These are phyloP conservation scores for Athene cunicularia DNA, from an alignment of 2,113 vertebrate genomes.

Conservation along the genomic window DNA sequence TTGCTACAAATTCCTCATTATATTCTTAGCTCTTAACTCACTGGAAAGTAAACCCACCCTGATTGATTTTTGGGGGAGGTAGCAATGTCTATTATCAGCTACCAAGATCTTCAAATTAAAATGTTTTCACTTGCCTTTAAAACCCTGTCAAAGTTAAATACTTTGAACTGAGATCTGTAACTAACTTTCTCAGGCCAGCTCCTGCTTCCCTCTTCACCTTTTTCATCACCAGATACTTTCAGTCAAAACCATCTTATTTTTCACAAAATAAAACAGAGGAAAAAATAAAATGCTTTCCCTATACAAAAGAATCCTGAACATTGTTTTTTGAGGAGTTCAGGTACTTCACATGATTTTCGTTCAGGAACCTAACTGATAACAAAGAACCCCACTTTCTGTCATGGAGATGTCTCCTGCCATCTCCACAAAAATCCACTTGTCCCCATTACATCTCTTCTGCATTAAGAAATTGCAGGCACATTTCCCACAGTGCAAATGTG, in stretches of 20 bases:
- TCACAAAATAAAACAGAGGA: not conserved
- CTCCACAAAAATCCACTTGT: not conserved
- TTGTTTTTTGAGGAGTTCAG: not conserved
- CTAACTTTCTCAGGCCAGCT: not conserved
- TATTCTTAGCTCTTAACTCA: not conserved
- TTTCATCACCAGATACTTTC: not conserved
- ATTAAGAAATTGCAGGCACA: not conserved
- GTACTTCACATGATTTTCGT: not conserved
- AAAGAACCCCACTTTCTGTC: not conserved
- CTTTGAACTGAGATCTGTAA: not conserved
- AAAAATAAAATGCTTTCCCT: not conserved
- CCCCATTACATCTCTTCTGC: not conserved
- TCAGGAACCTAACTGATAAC: not conserved
- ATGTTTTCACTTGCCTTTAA: not conserved
- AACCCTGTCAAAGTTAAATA: not conserved
- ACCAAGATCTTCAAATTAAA: not conserved
- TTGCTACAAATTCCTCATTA: not conserved
- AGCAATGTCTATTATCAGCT: not conserved
- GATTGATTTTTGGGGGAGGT: fast-evolving
- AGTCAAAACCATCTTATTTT: not conserved
- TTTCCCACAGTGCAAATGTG: not conserved
- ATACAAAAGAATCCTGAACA: not conserved
- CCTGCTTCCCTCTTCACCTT: not conserved
- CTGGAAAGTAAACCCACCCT: not conserved
- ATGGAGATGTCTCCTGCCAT: not conserved